Conservation (phyloP, 2,113 vertebrate species). For the Boleophthalmus pectinirostris region DNA sequence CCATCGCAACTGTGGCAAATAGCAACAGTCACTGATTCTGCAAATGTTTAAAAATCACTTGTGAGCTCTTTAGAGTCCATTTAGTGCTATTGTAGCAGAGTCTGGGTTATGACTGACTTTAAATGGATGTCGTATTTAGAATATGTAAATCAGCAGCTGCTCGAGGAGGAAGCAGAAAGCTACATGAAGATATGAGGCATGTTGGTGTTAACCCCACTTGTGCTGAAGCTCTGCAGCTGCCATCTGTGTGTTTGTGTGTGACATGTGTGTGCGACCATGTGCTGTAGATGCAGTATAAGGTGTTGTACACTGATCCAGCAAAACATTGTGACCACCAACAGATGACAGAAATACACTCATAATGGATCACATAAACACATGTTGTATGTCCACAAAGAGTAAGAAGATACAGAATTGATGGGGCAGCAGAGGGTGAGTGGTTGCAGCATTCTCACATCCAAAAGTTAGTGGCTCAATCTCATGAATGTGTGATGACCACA, state of each 20-base stretch:
- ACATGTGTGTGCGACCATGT: not conserved
- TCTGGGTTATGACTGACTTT: constrained; percentile 36
- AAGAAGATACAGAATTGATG: not conserved
- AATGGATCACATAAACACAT: not conserved
- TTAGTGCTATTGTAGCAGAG: constrained; percentile 14
- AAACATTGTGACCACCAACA: not conserved
- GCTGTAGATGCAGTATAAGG: not conserved
- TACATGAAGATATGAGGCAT: constrained; percentile 45
- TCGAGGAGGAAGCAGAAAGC: constrained; percentile 39
- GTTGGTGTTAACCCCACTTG: constrained; percentile 45
- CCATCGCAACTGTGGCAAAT: not conserved
- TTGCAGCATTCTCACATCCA: not conserved
- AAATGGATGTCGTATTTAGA: constrained; percentile 27
- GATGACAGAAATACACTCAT: not conserved
- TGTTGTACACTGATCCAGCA: not conserved
- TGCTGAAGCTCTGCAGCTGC: constrained; percentile 36
- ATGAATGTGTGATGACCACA: too few relatives aligned
- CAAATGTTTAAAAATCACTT: constrained; percentile 18
- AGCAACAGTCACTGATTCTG: not conserved
- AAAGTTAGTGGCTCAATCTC: too few relatives aligned
- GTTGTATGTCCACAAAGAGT: not conserved
- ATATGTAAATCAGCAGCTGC: constrained; percentile 56
- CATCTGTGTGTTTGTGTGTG: constrained; percentile 13
- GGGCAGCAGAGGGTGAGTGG: not conserved
- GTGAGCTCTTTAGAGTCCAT: constrained; percentile 9